Percentiles rank a stretch among this genome's conserved stretches.
Evolutionary conservation across 2,797 vertebrate genomes (phyloP).

Genomic region (Manis crassicaudata): DNA sequence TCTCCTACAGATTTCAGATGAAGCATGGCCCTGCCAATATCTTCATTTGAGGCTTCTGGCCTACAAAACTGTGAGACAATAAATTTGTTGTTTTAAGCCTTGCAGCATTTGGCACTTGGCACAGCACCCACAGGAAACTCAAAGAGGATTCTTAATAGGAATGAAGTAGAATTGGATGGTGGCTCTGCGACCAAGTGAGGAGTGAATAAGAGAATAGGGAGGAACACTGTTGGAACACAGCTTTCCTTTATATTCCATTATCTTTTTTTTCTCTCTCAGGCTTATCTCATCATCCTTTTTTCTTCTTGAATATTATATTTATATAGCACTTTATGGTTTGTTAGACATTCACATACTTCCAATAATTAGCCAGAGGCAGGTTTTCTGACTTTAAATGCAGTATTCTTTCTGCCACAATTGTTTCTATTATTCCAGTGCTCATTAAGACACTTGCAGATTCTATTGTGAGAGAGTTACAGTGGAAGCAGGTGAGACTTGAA

Average conservation of each 20-base stretch:
- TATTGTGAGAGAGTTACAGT: constrained; percentile 32
- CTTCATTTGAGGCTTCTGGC: constrained; percentile 30
- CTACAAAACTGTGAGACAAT: constrained; percentile 1
- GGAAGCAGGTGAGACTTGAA: background rate
- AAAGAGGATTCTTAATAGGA: constrained; percentile 36
- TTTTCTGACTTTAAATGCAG: constrained; percentile 43
- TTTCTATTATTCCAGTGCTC: constrained; percentile 22
- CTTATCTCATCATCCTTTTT: constrained; percentile 36
- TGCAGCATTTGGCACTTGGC: constrained; percentile 17
- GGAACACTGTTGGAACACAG: background rate
- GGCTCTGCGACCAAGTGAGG: background rate
- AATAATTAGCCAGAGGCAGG: constrained; percentile 28
- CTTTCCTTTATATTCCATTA: constrained; percentile 32
- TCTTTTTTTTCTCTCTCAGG: background rate
- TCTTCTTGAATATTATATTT: constrained; percentile 42
- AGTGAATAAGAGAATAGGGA: background rate
- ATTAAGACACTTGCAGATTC: constrained; percentile 1
- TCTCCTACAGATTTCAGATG: background rate
- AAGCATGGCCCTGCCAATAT: background rate
- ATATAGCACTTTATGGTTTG: background rate
- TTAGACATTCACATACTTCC: constrained; percentile 7
- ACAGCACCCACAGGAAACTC: background rate
- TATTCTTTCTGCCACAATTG: background rate
- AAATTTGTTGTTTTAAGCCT: constrained; percentile 47
- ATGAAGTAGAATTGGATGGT: constrained; percentile 14